These are phyloP conservation scores for Danaus melanippus DNA, from an alignment of 1,140 invertebrate genomes.

Conservation along the genomic window DNA sequence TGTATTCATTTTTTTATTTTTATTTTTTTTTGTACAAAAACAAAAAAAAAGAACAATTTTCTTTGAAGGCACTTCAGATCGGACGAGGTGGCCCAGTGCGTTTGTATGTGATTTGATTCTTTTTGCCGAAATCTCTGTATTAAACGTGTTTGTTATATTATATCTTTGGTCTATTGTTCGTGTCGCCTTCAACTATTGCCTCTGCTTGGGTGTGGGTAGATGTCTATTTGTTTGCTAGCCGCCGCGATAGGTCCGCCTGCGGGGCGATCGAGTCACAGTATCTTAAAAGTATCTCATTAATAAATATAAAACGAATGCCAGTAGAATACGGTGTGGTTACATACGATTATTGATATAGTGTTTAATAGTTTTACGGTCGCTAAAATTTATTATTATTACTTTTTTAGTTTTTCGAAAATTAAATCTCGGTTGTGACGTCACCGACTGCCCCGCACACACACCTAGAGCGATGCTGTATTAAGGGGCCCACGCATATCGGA, in stretches of 20 bases:
- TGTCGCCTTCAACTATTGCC: conserved; percentile 58
- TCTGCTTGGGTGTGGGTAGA: conserved; percentile 66
- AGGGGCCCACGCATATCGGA: conserved; percentile 45
- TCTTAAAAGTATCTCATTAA: conserved; percentile 21
- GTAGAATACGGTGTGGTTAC: conserved; percentile 25
- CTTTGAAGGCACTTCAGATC: conserved; percentile 90
- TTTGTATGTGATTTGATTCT: conserved; percentile 54
- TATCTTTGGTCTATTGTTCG: conserved; percentile 57
- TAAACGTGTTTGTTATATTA: conserved; percentile 30
- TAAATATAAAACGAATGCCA: conserved; percentile 26
- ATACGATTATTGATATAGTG: conserved; percentile 28
- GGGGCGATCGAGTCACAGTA: conserved; percentile 31
- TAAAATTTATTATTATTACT: conserved; percentile 22
- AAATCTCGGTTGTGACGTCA: conserved; percentile 24
- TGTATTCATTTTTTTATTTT: conserved; percentile 80
- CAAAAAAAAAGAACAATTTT: conserved; percentile 79
- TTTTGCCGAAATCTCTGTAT: conserved; percentile 37
- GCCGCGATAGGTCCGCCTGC: conserved; percentile 44
- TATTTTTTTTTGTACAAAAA: conserved; percentile 81
- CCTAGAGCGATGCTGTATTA: conserved; percentile 13
- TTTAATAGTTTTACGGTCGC: conserved; percentile 26
- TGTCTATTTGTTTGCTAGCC: conserved; percentile 65
- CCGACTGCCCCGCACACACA: conserved; percentile 37
- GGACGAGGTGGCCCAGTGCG: conserved; percentile 88
- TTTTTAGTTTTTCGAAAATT: conserved; percentile 23